phyloP scores from a whole-genome alignment of 2,113 vertebrate species.

The Syngnathus floridae region DNA sequence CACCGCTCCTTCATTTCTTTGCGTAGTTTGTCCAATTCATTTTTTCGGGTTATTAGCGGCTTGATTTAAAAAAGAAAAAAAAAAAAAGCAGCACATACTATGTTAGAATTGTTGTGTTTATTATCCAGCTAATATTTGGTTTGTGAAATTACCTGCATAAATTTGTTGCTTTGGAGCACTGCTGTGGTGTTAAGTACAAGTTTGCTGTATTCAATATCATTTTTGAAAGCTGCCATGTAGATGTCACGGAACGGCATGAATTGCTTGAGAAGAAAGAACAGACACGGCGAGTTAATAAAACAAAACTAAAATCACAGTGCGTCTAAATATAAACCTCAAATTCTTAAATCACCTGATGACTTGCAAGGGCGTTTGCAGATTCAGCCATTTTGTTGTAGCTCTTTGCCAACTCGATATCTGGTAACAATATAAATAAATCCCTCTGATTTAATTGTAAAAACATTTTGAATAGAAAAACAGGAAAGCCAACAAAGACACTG shows the following conservation, averaged over 20 bases:
- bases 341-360: constrained; percentile 77
- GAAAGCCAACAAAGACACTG: background rate
- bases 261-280: constrained; percentile 67
- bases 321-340: background rate
- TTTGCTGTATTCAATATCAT: constrained; percentile 84
- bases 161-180: constrained; percentile 90
- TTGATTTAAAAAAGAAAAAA: constrained; percentile 44
- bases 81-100: constrained; percentile 18
- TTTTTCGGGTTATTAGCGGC: constrained; percentile 90
- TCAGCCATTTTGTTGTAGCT: constrained; percentile 92
- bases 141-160: constrained; percentile 79
- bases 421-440: constrained; percentile 3
- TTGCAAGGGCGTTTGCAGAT: constrained; percentile 80
- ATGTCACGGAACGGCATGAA: constrained; percentile 91
- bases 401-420: constrained; percentile 91
- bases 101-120: background rate
- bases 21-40: constrained; percentile 89
- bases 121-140: background rate
- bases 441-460: background rate
- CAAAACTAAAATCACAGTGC: background rate
- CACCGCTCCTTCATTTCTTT: constrained; percentile 97
- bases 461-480: background rate
- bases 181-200: constrained; percentile 83
- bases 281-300: background rate
- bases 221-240: constrained; percentile 84